These are phyloP conservation scores for Erebia epiphron DNA, from an alignment of 2,888 invertebrate genomes.

Conservation along the genomic window DNA sequence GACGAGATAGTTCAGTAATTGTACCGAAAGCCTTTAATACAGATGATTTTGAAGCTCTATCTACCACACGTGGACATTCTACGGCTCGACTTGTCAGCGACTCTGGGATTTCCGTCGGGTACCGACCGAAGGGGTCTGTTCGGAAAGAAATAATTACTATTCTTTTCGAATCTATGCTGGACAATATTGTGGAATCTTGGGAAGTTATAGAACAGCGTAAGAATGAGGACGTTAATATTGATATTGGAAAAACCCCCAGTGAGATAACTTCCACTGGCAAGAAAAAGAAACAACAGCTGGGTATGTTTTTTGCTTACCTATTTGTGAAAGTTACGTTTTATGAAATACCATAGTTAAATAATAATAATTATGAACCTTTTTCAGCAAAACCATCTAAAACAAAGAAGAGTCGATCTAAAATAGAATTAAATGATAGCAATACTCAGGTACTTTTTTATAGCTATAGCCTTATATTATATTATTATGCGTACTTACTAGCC, in stretches of 20 bases:
- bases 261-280: slow-evolving; percentile 53
- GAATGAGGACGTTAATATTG: slow-evolving; percentile 47
- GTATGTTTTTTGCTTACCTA: slow-evolving; percentile 27
- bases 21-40: slow-evolving; percentile 41
- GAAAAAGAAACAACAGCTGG: slow-evolving; percentile 52
- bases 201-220: slow-evolving; percentile 54
- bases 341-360: neutral
- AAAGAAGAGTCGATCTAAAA: slow-evolving; percentile 56
- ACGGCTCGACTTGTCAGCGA: slow-evolving; percentile 49
- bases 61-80: slow-evolving; percentile 48
- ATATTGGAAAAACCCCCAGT: slow-evolving; percentile 54
- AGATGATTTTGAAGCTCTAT: slow-evolving; percentile 45
- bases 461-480: neutral
- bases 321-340: neutral
- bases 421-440: slow-evolving; percentile 48
- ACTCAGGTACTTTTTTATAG: slow-evolving; percentile 43
- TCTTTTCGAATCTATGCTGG: slow-evolving; percentile 71
- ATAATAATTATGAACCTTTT: slow-evolving; percentile 21
- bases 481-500: neutral
- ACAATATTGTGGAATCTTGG: slow-evolving; percentile 67
- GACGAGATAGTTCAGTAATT: slow-evolving; percentile 69
- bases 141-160: slow-evolving; percentile 64
- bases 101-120: slow-evolving; percentile 44
- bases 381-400: slow-evolving; percentile 52
- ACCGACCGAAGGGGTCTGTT: slow-evolving; percentile 55